Conservation (phyloP, 2,888 invertebrate genomes). For the Plebejus melissa region DNA sequence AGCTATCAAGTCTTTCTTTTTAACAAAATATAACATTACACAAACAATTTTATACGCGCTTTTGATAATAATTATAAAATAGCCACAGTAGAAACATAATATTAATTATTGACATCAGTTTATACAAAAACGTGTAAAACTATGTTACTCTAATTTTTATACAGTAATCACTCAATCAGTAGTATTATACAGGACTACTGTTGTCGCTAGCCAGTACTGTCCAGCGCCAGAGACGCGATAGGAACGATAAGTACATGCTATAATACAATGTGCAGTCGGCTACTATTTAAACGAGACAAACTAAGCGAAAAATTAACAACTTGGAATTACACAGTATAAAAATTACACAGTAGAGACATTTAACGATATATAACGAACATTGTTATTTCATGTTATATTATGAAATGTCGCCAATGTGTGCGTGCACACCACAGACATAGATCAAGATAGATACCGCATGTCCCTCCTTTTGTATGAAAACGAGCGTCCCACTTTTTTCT, state of each 20-base stretch:
- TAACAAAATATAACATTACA: neutral
- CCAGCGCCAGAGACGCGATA: constrained; percentile 30
- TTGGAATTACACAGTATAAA: neutral
- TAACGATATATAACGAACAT: neutral
- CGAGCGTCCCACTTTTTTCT: too few species aligned
- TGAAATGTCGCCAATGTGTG: too few species aligned
- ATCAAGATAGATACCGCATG: too few species aligned
- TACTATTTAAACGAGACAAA: neutral
- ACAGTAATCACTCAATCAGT: constrained; percentile 51
- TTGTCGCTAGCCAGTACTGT: constrained; percentile 27
- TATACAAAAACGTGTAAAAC: constrained; percentile 41
- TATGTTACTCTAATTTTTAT: constrained; percentile 48
- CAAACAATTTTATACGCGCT: constrained; percentile 7
- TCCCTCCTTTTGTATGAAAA: too few species aligned
- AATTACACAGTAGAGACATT: neutral
- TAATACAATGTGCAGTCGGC: constrained; percentile 19
- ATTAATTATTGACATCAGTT: constrained; percentile 5
- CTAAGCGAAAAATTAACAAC: neutral
- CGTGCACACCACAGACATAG: too few species aligned
- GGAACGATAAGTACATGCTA: constrained; percentile 31
- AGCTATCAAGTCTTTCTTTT: constrained; percentile 5
- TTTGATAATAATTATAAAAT: neutral
- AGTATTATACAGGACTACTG: constrained; percentile 53
- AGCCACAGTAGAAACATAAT: neutral
- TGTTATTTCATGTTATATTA: neutral